Conservation (phyloP, 2,888 invertebrate genomes). For the Limenitis camilla region DNA sequence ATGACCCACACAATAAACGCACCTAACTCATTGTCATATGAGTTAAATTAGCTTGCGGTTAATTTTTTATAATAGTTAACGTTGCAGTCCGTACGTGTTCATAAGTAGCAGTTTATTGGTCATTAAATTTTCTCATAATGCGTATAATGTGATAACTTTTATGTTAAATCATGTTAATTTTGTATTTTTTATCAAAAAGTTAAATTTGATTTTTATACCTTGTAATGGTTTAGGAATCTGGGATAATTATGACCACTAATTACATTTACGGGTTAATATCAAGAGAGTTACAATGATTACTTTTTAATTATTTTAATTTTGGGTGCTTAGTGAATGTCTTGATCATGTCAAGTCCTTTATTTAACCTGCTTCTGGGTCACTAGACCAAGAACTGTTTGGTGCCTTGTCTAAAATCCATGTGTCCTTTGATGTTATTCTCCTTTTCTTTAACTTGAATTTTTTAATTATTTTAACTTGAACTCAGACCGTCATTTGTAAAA, state of each 20-base stretch:
- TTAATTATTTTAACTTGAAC: too few species aligned
- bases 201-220: not conserved
- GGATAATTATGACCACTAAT: not conserved
- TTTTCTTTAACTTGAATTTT: not conserved
- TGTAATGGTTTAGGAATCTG: not conserved
- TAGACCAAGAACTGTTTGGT: not conserved
- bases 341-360: too few species aligned
- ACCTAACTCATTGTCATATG: not conserved
- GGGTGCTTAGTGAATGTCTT: too few species aligned
- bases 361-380: not conserved
- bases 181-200: slow-evolving; percentile 8
- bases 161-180: slow-evolving; percentile 17
- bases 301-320: too few species aligned
- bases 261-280: too few species aligned
- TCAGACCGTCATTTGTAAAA: too few species aligned
- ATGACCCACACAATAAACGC: not conserved
- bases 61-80: not conserved
- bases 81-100: slow-evolving; percentile 13
- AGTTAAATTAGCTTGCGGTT: slow-evolving; percentile 1
- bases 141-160: slow-evolving; percentile 21
- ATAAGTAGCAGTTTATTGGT: slow-evolving; percentile 19
- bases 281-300: too few species aligned
- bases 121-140: slow-evolving; percentile 23
- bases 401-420: not conserved
- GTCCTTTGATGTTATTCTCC: not conserved